Base-by-base conservation (phyloP, 2,888 invertebrate species). In the Synanthedon vespiformis region DNA sequence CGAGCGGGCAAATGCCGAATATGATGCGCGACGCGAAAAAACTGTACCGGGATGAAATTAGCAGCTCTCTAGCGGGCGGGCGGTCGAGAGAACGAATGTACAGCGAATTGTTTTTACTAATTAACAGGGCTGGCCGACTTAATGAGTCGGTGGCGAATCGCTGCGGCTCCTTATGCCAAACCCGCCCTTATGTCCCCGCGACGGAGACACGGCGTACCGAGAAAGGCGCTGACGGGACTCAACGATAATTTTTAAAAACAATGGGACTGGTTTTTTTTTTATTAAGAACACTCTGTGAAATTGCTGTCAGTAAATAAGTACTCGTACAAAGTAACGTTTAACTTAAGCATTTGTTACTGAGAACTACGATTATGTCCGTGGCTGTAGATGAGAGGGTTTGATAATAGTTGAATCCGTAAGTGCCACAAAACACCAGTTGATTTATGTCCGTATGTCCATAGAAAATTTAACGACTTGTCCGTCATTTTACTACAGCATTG, bases 1-100 rank as follows among this genome's bases (percentile, higher is more conserved):
- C 84, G 82, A 80, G 82, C 78, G 82, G 75, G 70, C 85, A 81
- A 85, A 85, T 84, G 80, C 86, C 87, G 85, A 87, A 86, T 88
- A 86, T 86, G 86, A 86, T 81, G 85, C 83, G 78, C 81, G 83
- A 76, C 77, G 75, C 74, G 68, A 80, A 86, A 86, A 87, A 87
- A 85, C 79, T 73, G 70, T 80, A 76, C 79, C 68, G 77, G 83
- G 82, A 77, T 78, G 83, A 85, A 86, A 86, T 86, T 86, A 86
- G 85, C 84, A 83, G 84, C 78, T 82, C 80, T 84, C 85, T 86
- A 85, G 84, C 77, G 77, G 77, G 81, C 83, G 84, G 86, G 85
- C 85, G 85, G 84, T 85, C 82, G 82, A 74, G 69, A 72, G 74
- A 72, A 77, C 79, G 76, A 79, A 78, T 76, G 80, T 81, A 81